Conservation (phyloP, 2,888 invertebrate species). For the Tetranychus truncatus region DNA sequence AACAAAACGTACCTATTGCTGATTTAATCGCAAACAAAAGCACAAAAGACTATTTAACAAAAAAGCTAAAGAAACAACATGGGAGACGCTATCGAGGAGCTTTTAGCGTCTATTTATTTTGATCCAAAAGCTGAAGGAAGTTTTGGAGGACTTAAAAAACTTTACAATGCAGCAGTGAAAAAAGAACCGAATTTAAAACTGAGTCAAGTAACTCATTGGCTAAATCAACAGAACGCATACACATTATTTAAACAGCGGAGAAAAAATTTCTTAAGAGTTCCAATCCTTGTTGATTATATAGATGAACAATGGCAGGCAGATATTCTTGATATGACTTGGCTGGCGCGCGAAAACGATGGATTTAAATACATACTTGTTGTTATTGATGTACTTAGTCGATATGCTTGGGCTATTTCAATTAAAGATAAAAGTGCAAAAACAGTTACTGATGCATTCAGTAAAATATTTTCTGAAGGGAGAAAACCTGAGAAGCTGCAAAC, state of each 20-base stretch:
- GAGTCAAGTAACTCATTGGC: not conserved
- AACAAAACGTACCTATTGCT: too few relatives aligned
- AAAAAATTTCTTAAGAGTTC: not conserved
- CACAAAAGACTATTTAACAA: too few relatives aligned
- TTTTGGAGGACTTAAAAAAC: not conserved
- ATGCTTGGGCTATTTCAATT: slow-evolving; percentile 25
- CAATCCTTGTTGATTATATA: slow-evolving; percentile 22
- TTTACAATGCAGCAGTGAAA: not conserved
- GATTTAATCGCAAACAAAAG: too few relatives aligned
- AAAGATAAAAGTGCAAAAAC: slow-evolving; percentile 24
- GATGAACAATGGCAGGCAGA: slow-evolving; percentile 26
- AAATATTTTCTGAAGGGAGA: not conserved
- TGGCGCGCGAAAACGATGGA: slow-evolving; percentile 23
- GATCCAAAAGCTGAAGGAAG: too few relatives aligned
- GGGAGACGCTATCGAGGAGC: too few relatives aligned
- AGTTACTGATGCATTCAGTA: slow-evolving; percentile 3
- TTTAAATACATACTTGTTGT: slow-evolving; percentile 23
- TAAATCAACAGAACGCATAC: not conserved
- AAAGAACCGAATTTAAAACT: not conserved
- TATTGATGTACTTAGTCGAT: slow-evolving; percentile 27
- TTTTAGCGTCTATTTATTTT: too few relatives aligned
- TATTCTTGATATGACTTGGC: slow-evolving; percentile 21
- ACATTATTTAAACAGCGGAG: not conserved
- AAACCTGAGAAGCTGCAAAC: slow-evolving; percentile 13
- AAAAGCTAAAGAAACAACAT: too few relatives aligned